Base-by-base conservation (phyloP, 2,888 invertebrate species). In the Xanthia icteritia region DNA sequence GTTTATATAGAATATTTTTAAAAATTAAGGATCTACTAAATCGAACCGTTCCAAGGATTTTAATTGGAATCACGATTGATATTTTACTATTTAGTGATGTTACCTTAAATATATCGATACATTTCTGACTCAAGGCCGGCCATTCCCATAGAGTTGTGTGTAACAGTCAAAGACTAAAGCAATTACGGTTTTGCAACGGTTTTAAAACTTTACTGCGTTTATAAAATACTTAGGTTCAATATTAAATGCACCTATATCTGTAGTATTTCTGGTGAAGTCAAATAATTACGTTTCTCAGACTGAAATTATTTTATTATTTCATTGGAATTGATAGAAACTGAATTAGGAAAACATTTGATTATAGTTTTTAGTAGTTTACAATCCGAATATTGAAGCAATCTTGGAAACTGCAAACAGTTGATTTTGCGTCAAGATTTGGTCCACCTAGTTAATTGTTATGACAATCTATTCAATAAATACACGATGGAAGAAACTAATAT, bases 51-150 rank as follows among this genome's bases (percentile, higher is more conserved):
- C 3, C 0, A 60, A 36, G 11, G n/a, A 79, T 67, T 13, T 51
- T 36, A 60, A 70, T 63, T 73, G 6, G 23, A 73, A 39, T 72
- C 48, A 69, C 71, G 71, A 72, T 45, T 61, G 27, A 60, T 76
- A 83, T 79, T 75, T 54, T 2, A n/a, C 15, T 69, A n/a, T 31
- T n/a, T 77, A 81, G 84, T 77, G 83, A 84, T 77, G 83, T 60
- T 77, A 73, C 66, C 54, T 17, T 31, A 39, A 54, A 36, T 42
- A 31, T 83, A 72, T 84, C 81, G 81, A 83, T 76, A 80, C 13
- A 58, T 75, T 79, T 65, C 51, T 15, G 54, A 81, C 54, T 54
- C 77, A 84, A 84, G 83, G 83, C 63, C 67, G 48, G 17, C 42
- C 84, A 31, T 77, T 84, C 74, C 73, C 75, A 81, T 77, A 67